Percentiles rank a stretch among this genome's conserved stretches.
Conservation (phyloP, 2,797 vertebrate genomes). For the Acrossocheilus wenchowensis region DNA sequence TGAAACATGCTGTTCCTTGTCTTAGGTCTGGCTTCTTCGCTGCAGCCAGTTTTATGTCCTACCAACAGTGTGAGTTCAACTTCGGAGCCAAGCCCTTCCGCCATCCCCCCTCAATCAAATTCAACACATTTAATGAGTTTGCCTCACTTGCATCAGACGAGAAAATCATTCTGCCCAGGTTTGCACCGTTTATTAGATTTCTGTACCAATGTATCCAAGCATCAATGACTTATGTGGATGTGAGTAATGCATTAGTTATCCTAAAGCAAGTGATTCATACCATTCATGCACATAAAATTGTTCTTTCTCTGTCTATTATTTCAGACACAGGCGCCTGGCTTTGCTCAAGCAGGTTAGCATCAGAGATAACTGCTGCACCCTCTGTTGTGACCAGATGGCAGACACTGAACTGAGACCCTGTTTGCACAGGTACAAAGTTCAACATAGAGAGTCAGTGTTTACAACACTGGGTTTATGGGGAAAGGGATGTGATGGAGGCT, state of each 20-base stretch:
- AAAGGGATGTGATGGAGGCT: not conserved
- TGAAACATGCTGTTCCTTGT: not conserved
- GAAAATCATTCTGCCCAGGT: conserved; percentile 98
- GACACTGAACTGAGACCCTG: conserved; percentile 97
- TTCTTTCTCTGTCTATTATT: conserved; percentile 8
- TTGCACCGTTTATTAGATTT: conserved; percentile 51
- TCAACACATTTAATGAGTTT: conserved; percentile 98
- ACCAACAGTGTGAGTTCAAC: conserved; percentile 99
- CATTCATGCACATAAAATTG: not conserved
- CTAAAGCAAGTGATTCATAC: not conserved
- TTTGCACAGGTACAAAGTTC: conserved; percentile 88
- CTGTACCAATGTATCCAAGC: not conserved
- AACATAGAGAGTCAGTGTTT: not conserved
- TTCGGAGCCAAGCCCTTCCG: conserved; percentile 98
- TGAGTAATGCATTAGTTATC: not conserved
- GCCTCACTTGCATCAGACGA: conserved; percentile 93
- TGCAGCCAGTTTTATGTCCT: conserved; percentile 99
- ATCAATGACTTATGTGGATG: not conserved
- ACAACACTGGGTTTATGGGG: conserved; percentile 20
- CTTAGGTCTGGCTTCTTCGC: conserved; percentile 97
- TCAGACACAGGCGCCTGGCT: conserved; percentile 83
- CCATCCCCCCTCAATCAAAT: conserved; percentile 91
- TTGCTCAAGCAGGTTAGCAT: conserved; percentile 98
- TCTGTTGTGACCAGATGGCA: conserved; percentile 96
- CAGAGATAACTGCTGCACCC: conserved; percentile 96